phyloP scores from a whole-genome alignment of 2,888 invertebrate species.

The Reticulitermes lucifugus region DNA sequence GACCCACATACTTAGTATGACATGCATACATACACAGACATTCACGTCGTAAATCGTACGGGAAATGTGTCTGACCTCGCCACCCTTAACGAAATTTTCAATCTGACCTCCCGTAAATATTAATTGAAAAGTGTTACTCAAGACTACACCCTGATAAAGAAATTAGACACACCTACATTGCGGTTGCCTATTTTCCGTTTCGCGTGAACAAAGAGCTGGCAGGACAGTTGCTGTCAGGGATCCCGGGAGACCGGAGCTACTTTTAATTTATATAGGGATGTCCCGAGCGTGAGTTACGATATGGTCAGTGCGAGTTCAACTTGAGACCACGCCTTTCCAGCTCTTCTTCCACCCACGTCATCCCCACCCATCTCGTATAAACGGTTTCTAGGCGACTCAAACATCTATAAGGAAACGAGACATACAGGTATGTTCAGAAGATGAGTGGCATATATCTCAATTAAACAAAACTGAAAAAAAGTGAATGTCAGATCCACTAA shows the following conservation, averaged over 20 bases:
- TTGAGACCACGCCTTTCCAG: conserved; percentile 33
- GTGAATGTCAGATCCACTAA: too few species aligned
- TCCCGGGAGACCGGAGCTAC: background rate
- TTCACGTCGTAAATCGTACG: background rate
- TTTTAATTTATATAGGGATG: conserved; percentile 25
- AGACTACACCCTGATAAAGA: conserved; percentile 27
- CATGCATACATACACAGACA: background rate
- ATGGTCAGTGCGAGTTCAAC: conserved; percentile 34
- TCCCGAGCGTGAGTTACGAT: conserved; percentile 25
- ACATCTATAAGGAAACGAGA: conserved; percentile 17
- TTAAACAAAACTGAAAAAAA: background rate
- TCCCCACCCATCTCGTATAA: conserved; percentile 4
- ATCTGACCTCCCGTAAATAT: conserved; percentile 28
- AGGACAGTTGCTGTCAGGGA: conserved; percentile 7
- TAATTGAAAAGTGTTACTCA: conserved; percentile 9
- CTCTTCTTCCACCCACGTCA: conserved; percentile 25
- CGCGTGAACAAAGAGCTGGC: conserved; percentile 28
- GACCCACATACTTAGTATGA: background rate
- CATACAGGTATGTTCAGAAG: background rate
- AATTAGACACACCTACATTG: conserved; percentile 24
- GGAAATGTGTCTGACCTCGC: background rate
- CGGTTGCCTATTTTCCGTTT: background rate
- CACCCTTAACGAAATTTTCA: background rate
- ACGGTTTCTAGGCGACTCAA: conserved; percentile 13
- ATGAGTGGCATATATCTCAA: background rate